Conservation (phyloP, 2,888 invertebrate species). For the Ormyrus nitidulus region DNA sequence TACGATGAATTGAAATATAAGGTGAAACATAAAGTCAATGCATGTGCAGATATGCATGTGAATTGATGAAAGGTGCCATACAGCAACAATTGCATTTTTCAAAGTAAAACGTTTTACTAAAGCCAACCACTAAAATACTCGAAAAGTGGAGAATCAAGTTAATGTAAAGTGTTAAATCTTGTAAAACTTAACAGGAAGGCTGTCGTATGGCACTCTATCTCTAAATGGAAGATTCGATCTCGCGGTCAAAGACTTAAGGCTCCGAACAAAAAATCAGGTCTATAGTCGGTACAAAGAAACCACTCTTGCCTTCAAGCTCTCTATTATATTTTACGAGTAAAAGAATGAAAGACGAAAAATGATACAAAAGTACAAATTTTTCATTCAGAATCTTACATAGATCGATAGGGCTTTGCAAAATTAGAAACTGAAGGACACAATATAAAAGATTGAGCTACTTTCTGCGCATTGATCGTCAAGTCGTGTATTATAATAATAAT, state of each 20-base stretch:
- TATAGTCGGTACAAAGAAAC: constrained; percentile 73
- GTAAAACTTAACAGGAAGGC: no score
- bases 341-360: constrained; percentile 58
- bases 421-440: constrained; percentile 27
- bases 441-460: constrained; percentile 33
- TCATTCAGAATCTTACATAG: constrained; percentile 61
- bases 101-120: no score
- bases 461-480: constrained; percentile 52
- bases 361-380: constrained; percentile 73
- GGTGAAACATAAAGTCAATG: constrained; percentile 56
- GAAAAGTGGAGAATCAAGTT: no score
- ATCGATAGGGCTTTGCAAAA: constrained; percentile 46
- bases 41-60: no score
- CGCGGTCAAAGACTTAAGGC: constrained; percentile 64
- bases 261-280: constrained; percentile 67
- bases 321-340: constrained; percentile 63
- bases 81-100: no score
- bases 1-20: constrained; percentile 37
- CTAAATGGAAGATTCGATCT: constrained; percentile 42
- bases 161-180: no score
- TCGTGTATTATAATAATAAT: constrained; percentile 54
- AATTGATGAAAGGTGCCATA: neutral
- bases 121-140: no score
- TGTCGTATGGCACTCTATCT: no score
- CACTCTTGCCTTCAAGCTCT: constrained; percentile 75